Conservation (phyloP, 2,888 invertebrate genomes). For the Agonopterix heracliana region DNA sequence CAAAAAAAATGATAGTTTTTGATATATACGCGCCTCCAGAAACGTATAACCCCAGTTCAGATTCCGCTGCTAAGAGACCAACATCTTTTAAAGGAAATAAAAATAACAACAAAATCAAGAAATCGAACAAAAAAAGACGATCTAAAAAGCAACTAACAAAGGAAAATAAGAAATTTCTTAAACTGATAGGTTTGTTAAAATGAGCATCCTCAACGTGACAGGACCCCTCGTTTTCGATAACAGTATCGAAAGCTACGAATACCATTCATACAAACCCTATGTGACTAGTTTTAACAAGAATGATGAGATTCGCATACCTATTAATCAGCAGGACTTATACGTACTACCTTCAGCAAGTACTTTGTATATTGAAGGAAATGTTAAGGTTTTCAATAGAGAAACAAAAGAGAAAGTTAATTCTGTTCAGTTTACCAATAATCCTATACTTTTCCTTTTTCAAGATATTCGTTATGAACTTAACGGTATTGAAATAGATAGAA, state of each 20-base stretch:
- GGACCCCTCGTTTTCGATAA: neutral
- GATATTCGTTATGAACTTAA: conserved; percentile 38
- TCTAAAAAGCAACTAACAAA: neutral
- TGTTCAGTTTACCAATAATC: conserved; percentile 20
- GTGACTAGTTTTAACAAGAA: conserved; percentile 21
- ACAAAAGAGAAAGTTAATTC: neutral
- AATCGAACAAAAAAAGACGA: too few species aligned
- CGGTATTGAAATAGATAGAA: conserved; percentile 33
- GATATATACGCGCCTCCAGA: conserved; percentile 1
- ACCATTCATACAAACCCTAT: conserved; percentile 16
- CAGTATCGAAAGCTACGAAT: neutral
- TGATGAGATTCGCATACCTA: conserved; percentile 32
- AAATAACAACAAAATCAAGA: neutral
- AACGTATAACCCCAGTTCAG: neutral
- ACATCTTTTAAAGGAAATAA: conserved; percentile 1
- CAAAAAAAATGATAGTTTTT: conserved; percentile 9
- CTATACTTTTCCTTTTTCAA: conserved; percentile 30
- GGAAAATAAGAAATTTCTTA: conserved; percentile 12
- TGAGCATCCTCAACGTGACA: conserved; percentile 11
- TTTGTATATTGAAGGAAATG: conserved; percentile 21
- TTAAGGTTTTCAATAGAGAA: conserved; percentile 3
- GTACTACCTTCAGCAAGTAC: conserved; percentile 26
- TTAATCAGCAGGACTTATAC: conserved; percentile 28
- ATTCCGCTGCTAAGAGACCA: neutral
- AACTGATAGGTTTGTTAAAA: conserved; percentile 20